Evolutionary conservation across 2,888 invertebrate genomes (phyloP), one percentile per base, ranked within the genome.

Genomic region (Aleiodes alternator): DNA sequence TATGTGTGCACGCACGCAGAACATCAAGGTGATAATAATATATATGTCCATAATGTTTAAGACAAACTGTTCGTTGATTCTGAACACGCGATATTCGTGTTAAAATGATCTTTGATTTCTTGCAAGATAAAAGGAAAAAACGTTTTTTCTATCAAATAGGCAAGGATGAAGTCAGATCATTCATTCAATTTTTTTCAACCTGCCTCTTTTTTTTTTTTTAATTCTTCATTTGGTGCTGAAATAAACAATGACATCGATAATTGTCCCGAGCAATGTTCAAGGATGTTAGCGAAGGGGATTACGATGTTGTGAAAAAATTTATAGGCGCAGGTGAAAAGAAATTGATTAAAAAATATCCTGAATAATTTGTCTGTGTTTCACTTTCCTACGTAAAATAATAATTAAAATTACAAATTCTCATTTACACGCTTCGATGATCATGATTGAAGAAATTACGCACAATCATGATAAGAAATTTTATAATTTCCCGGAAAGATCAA

Each of bases 11-110:
- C 43, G 43, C 55, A 34, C 53, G 11, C 75, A 78, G 68, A 73
- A 55, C 69, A 53, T 38, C 73, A 72, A 75, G 73, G 75, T 72
- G 75, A 75, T 71, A 72, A 56, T 59, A 9, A 61, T 23, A 23
- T 68, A 48, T 31, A 51, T 57, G 73, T 64, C 16, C 64, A 64
- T 16, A 43, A 64, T 64, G 48, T 48, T 64, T 48, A 64, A 64
- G 14, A 64, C 43, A 64, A 64, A 64, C 64, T 64, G 43, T 43
- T 9, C 16, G 48, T 23, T 64, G 43, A 64, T 48, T 64, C 16
- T 64, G 48, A 64, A 43, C 64, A 64, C 64, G 64, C 43, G 16
- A 64, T 64, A 64, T 7, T 64, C 48, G 23, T 43, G 64, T 64
- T 64, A 64, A 64, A 64, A 48, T 64, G 43, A 64, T 64, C 64